Conservation (phyloP, 2,888 invertebrate species). For the Conomelus anceps region DNA sequence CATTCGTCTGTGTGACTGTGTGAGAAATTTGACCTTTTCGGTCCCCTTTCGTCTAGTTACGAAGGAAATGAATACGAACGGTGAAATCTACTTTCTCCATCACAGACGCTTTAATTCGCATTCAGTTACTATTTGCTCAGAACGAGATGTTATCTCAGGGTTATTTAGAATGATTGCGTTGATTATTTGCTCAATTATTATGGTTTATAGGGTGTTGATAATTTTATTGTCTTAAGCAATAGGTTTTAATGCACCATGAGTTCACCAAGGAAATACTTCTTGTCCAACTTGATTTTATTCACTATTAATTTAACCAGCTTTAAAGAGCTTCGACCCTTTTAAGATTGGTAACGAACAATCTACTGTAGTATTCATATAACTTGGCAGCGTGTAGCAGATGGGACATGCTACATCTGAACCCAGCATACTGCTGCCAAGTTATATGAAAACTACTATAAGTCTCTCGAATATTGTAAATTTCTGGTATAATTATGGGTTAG, state of each 20-base stretch:
- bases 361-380: too few species aligned
- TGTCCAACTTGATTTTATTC: not conserved
- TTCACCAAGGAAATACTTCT: not conserved
- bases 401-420: too few species aligned
- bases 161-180: not conserved
- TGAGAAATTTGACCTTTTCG: not conserved
- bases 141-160: not conserved
- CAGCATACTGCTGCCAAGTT: too few species aligned
- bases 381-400: too few species aligned
- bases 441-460: too few species aligned
- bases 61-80: not conserved
- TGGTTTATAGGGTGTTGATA: not conserved
- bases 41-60: not conserved
- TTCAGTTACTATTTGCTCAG: not conserved
- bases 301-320: too few species aligned
- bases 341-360: too few species aligned
- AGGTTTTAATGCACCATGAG: not conserved
- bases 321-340: too few species aligned
- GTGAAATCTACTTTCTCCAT: not conserved
- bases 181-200: not conserved
- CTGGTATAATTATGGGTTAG: too few species aligned
- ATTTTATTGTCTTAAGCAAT: not conserved
- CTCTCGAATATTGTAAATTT: too few species aligned
- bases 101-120: not conserved
- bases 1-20: not conserved